phyloP scores from a whole-genome alignment of 2,888 invertebrate species.

The Cerastoderma edule region DNA sequence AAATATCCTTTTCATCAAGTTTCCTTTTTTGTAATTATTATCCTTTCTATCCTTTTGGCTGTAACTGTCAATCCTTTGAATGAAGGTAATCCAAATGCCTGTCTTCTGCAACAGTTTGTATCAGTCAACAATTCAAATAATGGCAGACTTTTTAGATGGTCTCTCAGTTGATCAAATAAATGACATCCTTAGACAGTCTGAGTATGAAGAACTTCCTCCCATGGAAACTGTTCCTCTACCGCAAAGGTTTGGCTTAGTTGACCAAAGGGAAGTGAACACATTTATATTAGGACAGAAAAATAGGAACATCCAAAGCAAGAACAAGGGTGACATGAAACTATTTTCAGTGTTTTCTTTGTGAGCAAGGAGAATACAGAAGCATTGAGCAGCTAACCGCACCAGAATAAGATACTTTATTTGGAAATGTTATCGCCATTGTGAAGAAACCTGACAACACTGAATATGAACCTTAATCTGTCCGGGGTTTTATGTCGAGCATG shows the following conservation, averaged over 20 bases:
- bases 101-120: no score
- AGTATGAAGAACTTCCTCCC: not conserved
- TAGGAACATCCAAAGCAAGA: not conserved
- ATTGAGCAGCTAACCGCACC: not conserved
- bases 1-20: not conserved
- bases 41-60: not conserved
- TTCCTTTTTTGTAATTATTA: not conserved
- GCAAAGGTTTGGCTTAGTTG: not conserved
- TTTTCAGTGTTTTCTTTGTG: not conserved
- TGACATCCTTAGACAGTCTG: not conserved
- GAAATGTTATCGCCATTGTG: slow-evolving; percentile 3
- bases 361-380: not conserved
- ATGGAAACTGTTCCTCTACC: not conserved
- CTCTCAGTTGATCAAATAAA: not conserved
- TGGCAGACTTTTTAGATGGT: not conserved
- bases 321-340: not conserved
- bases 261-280: not conserved
- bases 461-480: slow-evolving; percentile 11
- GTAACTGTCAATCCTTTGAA: not conserved
- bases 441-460: slow-evolving; percentile 7
- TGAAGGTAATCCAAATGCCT: no score
- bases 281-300: not conserved
- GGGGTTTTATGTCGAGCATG: slow-evolving; percentile 3
- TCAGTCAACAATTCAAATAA: not conserved
- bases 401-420: slow-evolving; percentile 7